These are phyloP conservation scores for Spondyliosoma cantharus DNA, from an alignment of 2,797 vertebrate species.

Conservation along the genomic window DNA sequence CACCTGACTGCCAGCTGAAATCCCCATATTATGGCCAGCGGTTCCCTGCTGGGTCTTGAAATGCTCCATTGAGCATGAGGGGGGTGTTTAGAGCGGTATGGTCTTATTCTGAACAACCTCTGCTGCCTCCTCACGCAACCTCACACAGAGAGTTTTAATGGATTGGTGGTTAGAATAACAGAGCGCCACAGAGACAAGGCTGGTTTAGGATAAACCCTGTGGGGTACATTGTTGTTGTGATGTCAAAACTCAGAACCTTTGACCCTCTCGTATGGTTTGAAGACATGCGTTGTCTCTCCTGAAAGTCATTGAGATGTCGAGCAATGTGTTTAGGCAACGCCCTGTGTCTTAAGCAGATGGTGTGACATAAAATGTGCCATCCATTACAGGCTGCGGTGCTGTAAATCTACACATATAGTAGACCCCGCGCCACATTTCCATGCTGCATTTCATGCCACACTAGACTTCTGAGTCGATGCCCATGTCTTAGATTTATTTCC, in stretches of 20 bases:
- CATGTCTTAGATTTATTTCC: too few relatives aligned
- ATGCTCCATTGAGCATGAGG: conserved; percentile 58
- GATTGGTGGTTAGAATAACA: conserved; percentile 46
- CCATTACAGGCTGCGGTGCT: conserved; percentile 10
- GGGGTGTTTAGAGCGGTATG: conserved; percentile 19
- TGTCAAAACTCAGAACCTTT: conserved; percentile 25
- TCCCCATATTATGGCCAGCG: conserved; percentile 61
- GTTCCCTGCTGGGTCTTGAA: conserved; percentile 60
- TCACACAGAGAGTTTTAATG: conserved; percentile 43
- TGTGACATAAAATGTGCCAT: conserved; percentile 34
- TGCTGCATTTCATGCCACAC: conserved; percentile 18
- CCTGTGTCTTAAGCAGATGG: conserved; percentile 46
- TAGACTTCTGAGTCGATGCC: background rate
- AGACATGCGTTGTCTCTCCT: conserved; percentile 1
- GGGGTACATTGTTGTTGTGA: conserved; percentile 2
- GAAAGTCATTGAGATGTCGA: conserved; percentile 32
- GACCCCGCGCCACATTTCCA: background rate
- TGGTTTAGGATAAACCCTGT: background rate
- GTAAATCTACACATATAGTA: conserved; percentile 33
- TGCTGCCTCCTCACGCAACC: conserved; percentile 25
- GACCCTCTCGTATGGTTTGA: conserved; percentile 7
- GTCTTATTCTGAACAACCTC: conserved; percentile 42
- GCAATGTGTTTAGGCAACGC: conserved; percentile 12
- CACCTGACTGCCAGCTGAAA: conserved; percentile 68
- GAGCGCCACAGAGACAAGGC: conserved; percentile 7